Base-by-base conservation (phyloP, 2,797 vertebrate genomes). In the Dallia pectoralis region DNA sequence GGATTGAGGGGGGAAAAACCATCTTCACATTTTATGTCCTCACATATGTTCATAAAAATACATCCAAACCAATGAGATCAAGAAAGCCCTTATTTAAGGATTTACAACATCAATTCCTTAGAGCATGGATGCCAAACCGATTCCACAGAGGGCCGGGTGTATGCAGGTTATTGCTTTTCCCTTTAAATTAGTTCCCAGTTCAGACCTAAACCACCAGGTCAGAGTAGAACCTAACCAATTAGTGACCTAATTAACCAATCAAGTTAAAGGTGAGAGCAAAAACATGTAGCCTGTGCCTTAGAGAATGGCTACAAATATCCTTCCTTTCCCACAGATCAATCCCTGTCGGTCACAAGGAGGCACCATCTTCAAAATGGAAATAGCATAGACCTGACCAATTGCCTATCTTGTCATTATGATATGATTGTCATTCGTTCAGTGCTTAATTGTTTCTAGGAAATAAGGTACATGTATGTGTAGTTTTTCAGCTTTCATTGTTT, bases 11-110 rank as follows among this genome's bases (percentile, higher is more conserved):
- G 33, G 33, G 40, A 44, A 44, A 44, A 53, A 27, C 51, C 32
- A 71, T 67, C 32, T 65, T 67, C 71, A 73, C 11, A 72, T 72
- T 73, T 18, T 33, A 47, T 11, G 49, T 81, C 72, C 72, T 49
- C 71, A 62, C 75, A 67, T 22, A 59, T 18, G 65, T 74, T 67
- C 63, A 73, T 69, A 65, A 69, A 82, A 77, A 84, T 74, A 77
- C 15, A 79, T 69, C 70, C 69, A 16, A 74, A 70, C 63, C 48
- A 74, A 76, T 56, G 49, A 70, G 61, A 78, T 32, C 62, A 75
- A 79, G 15, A 78, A 69, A 51, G 51, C 49, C 40, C 40, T 44
- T 44, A 44, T 44, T 44, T 44, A 11, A 44, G 40, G 40, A 44
- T 44, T 44, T 14, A 1, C 40, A 3, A 44, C 9, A 44, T 44